These are phyloP conservation scores for Poeciliopsis turrubarensis DNA, from an alignment of 2,113 vertebrate species.

Conservation along the genomic window DNA sequence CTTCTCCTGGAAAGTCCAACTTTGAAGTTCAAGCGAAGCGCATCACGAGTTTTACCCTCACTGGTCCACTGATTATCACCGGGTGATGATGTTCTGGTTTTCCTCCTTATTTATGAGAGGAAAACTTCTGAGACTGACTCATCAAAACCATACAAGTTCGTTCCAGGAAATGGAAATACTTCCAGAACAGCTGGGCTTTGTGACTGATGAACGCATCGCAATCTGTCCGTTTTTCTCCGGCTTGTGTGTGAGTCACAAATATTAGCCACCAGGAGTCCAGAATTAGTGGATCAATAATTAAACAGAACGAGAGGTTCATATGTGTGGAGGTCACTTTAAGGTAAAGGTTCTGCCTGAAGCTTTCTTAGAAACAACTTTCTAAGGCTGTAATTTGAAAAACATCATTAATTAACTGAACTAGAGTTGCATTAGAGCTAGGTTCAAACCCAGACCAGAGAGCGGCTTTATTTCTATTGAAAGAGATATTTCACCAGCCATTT, in stretches of 20 bases:
- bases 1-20: background rate
- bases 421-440: background rate
- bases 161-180: constrained; percentile 36
- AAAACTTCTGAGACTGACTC: constrained; percentile 30
- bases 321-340: background rate
- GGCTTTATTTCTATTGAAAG: background rate
- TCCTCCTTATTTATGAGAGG: background rate
- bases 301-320: constrained; percentile 10
- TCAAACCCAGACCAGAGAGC: background rate
- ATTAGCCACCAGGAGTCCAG: constrained; percentile 1
- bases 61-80: background rate
- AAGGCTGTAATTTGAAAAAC: constrained; percentile 1
- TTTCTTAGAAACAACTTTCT: background rate
- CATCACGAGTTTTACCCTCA: background rate
- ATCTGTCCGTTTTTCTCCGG: constrained; percentile 5
- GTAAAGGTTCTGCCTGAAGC: background rate
- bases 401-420: background rate
- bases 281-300: constrained; percentile 1
- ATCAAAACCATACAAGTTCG: constrained; percentile 16
- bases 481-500: constrained; percentile 2
- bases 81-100: background rate
- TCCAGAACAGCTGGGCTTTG: background rate
- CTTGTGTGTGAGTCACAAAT: constrained; percentile 13
- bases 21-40: background rate
- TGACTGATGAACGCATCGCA: constrained; percentile 1